Evolutionary conservation across 2,888 invertebrate genomes (phyloP), one percentile per base, ranked within the genome.

Genomic region (Stenurella melanura): DNA sequence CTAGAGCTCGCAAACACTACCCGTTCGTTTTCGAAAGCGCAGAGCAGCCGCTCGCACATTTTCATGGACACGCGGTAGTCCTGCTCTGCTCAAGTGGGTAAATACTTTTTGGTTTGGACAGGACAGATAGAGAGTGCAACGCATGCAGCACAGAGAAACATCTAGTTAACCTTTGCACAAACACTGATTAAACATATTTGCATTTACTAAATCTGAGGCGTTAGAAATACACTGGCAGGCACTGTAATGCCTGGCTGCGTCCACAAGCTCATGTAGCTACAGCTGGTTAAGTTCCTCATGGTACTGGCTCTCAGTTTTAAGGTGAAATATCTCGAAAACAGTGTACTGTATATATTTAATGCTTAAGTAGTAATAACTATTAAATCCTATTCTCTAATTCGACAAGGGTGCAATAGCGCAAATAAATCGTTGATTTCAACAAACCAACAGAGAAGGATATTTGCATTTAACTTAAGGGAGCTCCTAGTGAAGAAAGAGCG

Each of bases 141-240:
- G 80, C 87, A 87, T 88, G 87, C 88, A 88, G 87, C 87, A 88
- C 87, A 88, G 83, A 88, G 83, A 87, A 81, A 85, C 84, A 84
- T 81, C 83, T 83, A 83, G 58, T 66, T 77, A 76, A 78, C 81
- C 78, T 80, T 81, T 78, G 75, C 78, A 81, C 83, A 82, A 81
- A n/a, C 11, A 60, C 60, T 30, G 6, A 7, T 50, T n/a, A 6
- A 7, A 50, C 12, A 50, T 50, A 6, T 1, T n/a, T 50, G 15
- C n/a, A 7, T n/a, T 12, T n/a, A n/a, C 12, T 50, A 50, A n/a
- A 50, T n/a, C 4, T 50, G 50, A 4, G 6, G 50, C 50, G 15
- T 50, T 50, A n/a, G 50, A 50, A n/a, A 50, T 50, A 50, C n/a
- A 12, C 2, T 50, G n/a, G 50, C n/a, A 50, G n/a, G 50, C n/a